phyloP scores from a whole-genome alignment of 2,113 vertebrate species.

The Coptodon rendalli region DNA sequence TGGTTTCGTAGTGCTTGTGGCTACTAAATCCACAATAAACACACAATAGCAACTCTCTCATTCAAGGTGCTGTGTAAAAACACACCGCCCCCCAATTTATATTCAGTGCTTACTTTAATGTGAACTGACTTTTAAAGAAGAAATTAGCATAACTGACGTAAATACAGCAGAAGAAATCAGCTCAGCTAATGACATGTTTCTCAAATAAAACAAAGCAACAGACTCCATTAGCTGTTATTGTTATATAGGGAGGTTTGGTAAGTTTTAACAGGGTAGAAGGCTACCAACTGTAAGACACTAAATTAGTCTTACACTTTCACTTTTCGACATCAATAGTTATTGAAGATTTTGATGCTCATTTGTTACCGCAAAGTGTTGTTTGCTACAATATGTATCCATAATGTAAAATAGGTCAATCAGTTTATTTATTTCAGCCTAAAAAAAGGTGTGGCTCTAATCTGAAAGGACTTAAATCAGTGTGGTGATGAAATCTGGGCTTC shows the following conservation, averaged over 20 bases:
- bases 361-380: background rate
- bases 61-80: background rate
- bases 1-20: background rate
- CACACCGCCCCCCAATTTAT: background rate
- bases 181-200: background rate
- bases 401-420: background rate
- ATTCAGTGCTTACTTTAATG: background rate
- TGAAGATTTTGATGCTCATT: background rate
- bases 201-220: background rate
- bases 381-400: background rate
- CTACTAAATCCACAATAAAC: background rate
- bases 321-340: background rate
- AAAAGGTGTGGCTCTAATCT: background rate
- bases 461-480: background rate
- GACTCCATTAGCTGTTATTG: background rate
- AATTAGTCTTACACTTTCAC: background rate
- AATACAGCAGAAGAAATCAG: background rate
- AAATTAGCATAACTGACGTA: background rate
- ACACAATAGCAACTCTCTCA: background rate
- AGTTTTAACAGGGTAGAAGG: background rate
- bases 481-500: background rate
- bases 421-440: background rate
- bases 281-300: background rate
- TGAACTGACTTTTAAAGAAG: background rate
- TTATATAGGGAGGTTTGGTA: background rate